Evolutionary conservation across 2,113 vertebrate genomes (phyloP).

Genomic region (Cololabis saira): DNA sequence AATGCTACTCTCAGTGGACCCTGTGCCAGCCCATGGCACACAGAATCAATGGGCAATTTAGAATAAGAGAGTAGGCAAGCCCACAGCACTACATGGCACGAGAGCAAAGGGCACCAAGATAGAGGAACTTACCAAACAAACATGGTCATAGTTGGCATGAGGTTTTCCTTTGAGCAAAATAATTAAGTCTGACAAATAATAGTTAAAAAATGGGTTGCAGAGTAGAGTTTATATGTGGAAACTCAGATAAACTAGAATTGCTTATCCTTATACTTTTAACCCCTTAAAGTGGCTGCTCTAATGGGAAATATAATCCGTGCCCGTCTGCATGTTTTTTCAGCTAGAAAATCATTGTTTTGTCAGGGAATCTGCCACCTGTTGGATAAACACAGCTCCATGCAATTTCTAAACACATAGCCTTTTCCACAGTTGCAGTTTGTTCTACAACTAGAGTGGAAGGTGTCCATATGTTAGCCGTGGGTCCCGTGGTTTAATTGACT

Average conservation of each 20-base stretch:
- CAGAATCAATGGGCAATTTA: constrained; percentile 83
- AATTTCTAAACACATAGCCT: constrained; percentile 25
- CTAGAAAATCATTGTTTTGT: constrained; percentile 14
- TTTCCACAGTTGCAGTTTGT: constrained; percentile 37
- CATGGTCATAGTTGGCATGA: constrained; percentile 28
- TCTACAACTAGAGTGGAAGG: constrained; percentile 57
- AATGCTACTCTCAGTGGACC: constrained; percentile 78
- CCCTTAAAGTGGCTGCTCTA: neutral
- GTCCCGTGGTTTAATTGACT: constrained; percentile 86
- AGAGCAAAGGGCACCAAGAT: constrained; percentile 47
- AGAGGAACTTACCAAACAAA: constrained; percentile 43
- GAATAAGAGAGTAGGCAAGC: constrained; percentile 75
- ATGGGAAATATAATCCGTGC: constrained; percentile 1
- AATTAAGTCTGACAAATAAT: constrained; percentile 17
- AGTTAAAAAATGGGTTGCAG: neutral
- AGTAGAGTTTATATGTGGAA: neutral
- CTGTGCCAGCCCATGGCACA: constrained; percentile 79
- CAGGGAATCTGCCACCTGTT: constrained; percentile 60
- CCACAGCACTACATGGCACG: constrained; percentile 59
- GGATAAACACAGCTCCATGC: constrained; percentile 30
- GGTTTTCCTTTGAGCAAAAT: constrained; percentile 33
- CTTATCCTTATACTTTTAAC: neutral
- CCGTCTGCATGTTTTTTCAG: constrained; percentile 20
- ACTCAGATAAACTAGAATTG: neutral
- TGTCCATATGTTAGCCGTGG: constrained; percentile 77